Percentiles rank a stretch among this genome's conserved stretches.
Conservation (phyloP, 2,113 vertebrate genomes). For the Hemichromis elongatus region DNA sequence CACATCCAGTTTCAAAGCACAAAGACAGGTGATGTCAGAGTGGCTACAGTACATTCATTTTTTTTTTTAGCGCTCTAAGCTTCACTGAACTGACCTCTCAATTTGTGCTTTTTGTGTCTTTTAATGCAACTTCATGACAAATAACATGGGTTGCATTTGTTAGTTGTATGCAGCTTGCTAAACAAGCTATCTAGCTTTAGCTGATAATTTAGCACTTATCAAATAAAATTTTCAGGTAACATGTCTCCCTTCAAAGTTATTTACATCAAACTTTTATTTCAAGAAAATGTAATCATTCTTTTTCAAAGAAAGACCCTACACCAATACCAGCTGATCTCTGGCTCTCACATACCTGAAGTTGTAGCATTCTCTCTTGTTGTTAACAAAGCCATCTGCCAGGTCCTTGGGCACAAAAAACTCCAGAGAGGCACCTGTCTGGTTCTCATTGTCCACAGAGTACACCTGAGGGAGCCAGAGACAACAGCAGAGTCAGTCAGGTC, state of each 20-base stretch:
- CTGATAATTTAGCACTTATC: neutral
- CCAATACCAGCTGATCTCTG: neutral
- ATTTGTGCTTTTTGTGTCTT: neutral
- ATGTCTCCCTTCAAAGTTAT: too few relatives aligned
- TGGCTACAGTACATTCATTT: neutral
- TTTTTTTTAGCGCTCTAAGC: neutral
- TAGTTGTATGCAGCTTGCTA: neutral
- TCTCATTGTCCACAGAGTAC: constrained; percentile 79
- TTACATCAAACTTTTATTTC: too few relatives aligned
- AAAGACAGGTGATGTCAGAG: neutral
- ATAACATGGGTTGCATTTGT: neutral
- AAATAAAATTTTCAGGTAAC: too few relatives aligned
- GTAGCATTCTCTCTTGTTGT: constrained; percentile 92
- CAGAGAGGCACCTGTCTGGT: constrained; percentile 70
- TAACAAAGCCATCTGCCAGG: constrained; percentile 89
- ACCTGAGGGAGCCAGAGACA: constrained; percentile 61
- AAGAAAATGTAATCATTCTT: neutral
- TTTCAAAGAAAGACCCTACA: neutral
- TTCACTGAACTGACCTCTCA: neutral
- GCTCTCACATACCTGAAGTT: constrained; percentile 80
- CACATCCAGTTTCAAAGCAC: neutral
- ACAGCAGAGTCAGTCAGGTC: neutral
- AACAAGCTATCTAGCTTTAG: neutral
- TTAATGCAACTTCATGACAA: neutral
- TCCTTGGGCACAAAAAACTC: constrained; percentile 87